Base-by-base conservation (phyloP, 1,140 invertebrate species). In the Drosophila azteca region DNA sequence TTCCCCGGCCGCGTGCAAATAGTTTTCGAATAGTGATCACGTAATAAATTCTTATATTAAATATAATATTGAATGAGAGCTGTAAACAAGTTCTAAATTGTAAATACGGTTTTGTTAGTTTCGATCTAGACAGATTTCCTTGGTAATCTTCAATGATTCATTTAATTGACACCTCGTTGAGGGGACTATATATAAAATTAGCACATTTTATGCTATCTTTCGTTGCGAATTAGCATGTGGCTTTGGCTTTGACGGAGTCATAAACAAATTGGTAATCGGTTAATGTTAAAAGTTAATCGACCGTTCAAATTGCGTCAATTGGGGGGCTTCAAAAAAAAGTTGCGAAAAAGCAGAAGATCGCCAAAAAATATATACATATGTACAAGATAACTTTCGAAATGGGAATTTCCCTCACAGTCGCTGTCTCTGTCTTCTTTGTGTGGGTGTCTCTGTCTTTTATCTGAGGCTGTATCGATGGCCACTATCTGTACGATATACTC, bases 231-330 rank as follows among this genome's bases (percentile, higher is more conserved):
- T 76, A 76, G 72, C 73, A 68, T 59, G 43, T 55, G 64, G 35
- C 48, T 24, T 41, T 17, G 41, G 50, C 29, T 54, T 45, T 41
- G 9, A 7, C 48, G 26, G 5, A 54, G 50, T 60, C 46, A 49
- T 57, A 61, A 76, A 69, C 50, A 69, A 69, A 58, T 69, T 70
- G 65, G 64, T 69, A 70, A 58, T 31, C 52, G 67, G 9, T 60
- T 26, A 35, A 24, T 51, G 73, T 9, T 60, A 76, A 76, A 55
- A 31, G 51, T 55, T 76, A 76, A 76, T 67, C 73, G 72, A 31
- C 44, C 72, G 22, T 67, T 17, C 39, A 58, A 55, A 51, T 66
- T 76, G 29, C 63, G 51, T 75, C 73, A 75, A 31, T 75, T 44
- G 41, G 22, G 3, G 4, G 35, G 15, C 2, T 9, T 20, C n/a